Evolutionary conservation across 37 sponge, comb jelly and placozoan species (phyloP).

Genomic region (Diacarnus erythraeanus): DNA sequence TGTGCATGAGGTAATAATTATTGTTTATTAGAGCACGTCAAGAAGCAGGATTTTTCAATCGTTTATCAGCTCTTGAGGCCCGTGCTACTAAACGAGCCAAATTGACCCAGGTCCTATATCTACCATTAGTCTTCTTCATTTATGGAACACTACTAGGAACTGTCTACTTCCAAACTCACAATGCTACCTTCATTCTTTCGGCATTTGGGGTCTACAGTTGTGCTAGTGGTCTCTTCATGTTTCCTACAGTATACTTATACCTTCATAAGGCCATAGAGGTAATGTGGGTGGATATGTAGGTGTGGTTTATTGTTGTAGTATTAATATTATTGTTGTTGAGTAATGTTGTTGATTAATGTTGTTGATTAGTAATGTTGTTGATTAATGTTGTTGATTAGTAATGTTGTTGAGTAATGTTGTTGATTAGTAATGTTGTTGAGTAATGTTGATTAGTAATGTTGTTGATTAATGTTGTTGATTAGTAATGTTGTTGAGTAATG

Average conservation of each 20-base stretch:
- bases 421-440: no score
- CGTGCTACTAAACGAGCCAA: constrained; percentile 55
- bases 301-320: no score
- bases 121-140: constrained; percentile 69
- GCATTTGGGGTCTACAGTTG: constrained; percentile 68
- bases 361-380: no score
- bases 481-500: no score
- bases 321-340: no score
- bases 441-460: no score
- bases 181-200: constrained; percentile 47
- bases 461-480: no score
- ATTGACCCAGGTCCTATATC: constrained; percentile 33
- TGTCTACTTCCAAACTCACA: constrained; percentile 45
- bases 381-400: no score
- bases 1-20: no score
- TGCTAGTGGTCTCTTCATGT: constrained; percentile 89
- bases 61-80: constrained; percentile 56
- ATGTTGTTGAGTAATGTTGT: no score
- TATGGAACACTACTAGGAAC: constrained; percentile 72
- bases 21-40: neutral
- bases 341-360: no score
- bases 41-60: neutral
- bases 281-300: no score
- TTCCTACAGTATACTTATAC: constrained; percentile 68
- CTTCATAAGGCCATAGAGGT: constrained; percentile 51